phyloP scores from a whole-genome alignment of 1,140 invertebrate genomes.

The Berghia stephanieae region DNA sequence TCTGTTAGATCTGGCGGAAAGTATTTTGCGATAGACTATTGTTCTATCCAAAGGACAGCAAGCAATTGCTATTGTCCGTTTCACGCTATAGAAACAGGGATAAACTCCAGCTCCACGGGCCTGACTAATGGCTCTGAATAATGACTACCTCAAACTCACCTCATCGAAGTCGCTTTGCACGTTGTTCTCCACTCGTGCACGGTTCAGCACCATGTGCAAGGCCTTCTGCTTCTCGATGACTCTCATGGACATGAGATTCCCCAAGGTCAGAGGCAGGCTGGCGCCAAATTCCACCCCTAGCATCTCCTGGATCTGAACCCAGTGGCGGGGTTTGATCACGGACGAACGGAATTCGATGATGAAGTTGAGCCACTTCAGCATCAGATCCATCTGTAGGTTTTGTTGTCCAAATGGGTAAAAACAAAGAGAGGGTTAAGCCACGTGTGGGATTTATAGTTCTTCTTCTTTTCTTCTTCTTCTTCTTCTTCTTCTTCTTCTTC shows the following conservation, averaged over 20 bases:
- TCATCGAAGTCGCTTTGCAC: conserved; percentile 29
- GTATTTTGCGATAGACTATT: too few species aligned
- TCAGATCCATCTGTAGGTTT: conserved; percentile 31
- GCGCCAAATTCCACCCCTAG: conserved; percentile 32
- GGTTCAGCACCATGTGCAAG: conserved; percentile 22
- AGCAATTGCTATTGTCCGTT: too few species aligned
- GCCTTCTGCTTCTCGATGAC: conserved; percentile 27
- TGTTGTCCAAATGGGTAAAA: too few species aligned
- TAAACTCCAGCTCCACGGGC: too few species aligned
- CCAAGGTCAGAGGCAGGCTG: conserved; percentile 21
- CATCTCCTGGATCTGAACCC: conserved; percentile 26
- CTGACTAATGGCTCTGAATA: too few species aligned
- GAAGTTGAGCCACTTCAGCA: conserved; percentile 31
- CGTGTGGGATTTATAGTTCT: too few species aligned
- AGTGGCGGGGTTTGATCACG: conserved; percentile 16
- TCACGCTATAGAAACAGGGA: too few species aligned
- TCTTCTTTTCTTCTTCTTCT: conserved; percentile 24
- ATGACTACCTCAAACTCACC: too few species aligned
- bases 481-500: conserved; percentile 13
- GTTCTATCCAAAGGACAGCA: too few species aligned
- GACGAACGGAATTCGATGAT: conserved; percentile 25
- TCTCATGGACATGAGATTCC: conserved; percentile 27
- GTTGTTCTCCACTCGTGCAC: conserved; percentile 22
- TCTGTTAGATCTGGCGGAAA: too few species aligned
- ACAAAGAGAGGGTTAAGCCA: too few species aligned